A percentile compares a stretch with the other conserved stretches of the same genome.
Evolutionary conservation across 2,797 vertebrate genomes (phyloP).

Genomic region (Bothrops alternatus): DNA sequence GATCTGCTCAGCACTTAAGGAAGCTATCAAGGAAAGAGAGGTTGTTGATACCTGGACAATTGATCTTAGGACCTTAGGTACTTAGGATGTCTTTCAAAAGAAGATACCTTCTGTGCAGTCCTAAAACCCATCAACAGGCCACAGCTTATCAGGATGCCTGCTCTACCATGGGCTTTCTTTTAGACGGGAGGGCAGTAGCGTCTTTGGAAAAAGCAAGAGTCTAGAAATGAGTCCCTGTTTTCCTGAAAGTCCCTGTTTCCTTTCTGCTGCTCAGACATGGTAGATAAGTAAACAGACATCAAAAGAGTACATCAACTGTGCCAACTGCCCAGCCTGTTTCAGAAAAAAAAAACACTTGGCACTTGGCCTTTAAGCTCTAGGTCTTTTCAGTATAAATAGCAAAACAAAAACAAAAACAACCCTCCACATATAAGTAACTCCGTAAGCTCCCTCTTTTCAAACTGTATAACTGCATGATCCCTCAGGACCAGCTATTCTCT

Average conservation of each 20-base stretch:
- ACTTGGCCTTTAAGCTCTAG: neutral
- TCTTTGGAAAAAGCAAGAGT: neutral
- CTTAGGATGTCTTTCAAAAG: neutral
- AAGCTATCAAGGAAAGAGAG: neutral
- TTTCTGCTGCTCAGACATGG: neutral
- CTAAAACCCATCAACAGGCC: too few species aligned
- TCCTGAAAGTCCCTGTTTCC: neutral
- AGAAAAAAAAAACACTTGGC: neutral
- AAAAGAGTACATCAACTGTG: neutral
- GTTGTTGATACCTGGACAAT: neutral
- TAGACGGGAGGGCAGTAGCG: neutral
- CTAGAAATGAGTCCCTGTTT: neutral
- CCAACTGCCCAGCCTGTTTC: neutral
- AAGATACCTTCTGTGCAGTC: fast-evolving
- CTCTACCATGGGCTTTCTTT: neutral
- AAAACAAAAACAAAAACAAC: neutral
- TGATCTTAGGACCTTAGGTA: neutral
- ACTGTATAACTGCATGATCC: neutral
- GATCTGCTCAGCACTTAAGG: neutral
- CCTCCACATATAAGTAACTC: neutral
- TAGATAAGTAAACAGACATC: neutral
- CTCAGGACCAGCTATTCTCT: neutral
- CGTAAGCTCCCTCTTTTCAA: neutral
- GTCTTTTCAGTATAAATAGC: neutral
- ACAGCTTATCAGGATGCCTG: neutral